Base-by-base conservation (phyloP, 2,797 vertebrate genomes). In the Syngnathus acus region DNA sequence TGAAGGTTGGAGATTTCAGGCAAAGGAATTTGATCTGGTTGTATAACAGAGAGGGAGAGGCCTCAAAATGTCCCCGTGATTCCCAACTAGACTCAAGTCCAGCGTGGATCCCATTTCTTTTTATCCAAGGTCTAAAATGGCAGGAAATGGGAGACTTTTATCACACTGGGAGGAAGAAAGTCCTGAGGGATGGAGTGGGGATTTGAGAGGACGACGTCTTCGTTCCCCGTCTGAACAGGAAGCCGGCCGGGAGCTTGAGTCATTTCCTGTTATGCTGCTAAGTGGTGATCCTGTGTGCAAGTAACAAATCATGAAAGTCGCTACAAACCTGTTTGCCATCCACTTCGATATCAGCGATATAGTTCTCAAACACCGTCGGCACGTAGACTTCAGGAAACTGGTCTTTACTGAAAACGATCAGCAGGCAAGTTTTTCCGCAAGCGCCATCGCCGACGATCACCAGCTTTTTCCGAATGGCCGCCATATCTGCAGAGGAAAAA, bases 351-450 rank as follows among this genome's bases (percentile, higher is more conserved):
- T 98, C 97, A 0, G 97, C 96, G 0, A 99, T 98, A 89, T 99
- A 99, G 91, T 98, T 99, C 90, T 99, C 97, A 0, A 99, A 99
- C 75, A 98, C 97, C 0, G 97, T 99, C 0, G 97, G 97, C 39
- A 99, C 95, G 0, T 99, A 98, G 73, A 98, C 96, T 75, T 98
- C 97, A 0, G 96, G 97, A 89, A 99, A 99, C 87, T 97, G 96
- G 78, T 99, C 97, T 78, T 98, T 98, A 82, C 97, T 98, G 90
- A 99, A 98, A 47, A 98, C 95, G 0, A 98, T 98, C 65, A 99
- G 93, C 47, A 99, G 93, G 76, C 96, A 99, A 0, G 97, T 98
- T 90, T 99, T 99, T 39, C 97, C 96, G 0, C 97, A 99, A 40
- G 97, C 97, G 62, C 97, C 97, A 1, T 99, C 97, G 0, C 97